Conservation (phyloP, 2,797 vertebrate genomes). For the Sparidentex hasta region DNA sequence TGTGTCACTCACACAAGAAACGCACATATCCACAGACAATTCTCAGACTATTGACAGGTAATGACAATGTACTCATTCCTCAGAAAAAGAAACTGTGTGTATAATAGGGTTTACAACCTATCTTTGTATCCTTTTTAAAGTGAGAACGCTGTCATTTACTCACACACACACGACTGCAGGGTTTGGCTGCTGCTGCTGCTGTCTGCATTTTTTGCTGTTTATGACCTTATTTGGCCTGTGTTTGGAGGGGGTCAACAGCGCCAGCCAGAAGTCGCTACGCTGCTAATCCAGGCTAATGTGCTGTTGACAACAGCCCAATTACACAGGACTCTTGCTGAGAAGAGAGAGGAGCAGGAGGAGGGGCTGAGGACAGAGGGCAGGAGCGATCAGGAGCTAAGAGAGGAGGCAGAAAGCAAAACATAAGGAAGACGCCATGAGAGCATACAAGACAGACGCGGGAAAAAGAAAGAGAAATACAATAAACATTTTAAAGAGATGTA, state of each 20-base stretch:
- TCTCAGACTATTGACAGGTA: constrained; percentile 18
- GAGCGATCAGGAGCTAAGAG: constrained; percentile 11
- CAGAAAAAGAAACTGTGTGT: constrained; percentile 9
- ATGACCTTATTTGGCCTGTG: constrained; percentile 68
- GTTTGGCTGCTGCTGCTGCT: constrained; percentile 32
- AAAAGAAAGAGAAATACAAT: constrained; percentile 32
- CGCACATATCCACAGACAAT: background rate
- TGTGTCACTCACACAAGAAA: constrained; percentile 25
- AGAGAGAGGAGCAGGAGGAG: constrained; percentile 40
- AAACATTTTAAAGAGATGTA: constrained; percentile 26
- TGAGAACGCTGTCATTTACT: constrained; percentile 23
- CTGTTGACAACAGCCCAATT: constrained; percentile 87
- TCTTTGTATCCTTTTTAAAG: constrained; percentile 6
- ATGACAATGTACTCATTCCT: constrained; percentile 22
- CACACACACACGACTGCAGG: constrained; percentile 14
- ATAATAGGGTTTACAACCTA: background rate
- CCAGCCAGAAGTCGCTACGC: constrained; percentile 74
- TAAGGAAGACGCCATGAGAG: constrained; percentile 12
- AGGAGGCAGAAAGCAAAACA: constrained; percentile 24
- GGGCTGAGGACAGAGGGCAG: constrained; percentile 29
- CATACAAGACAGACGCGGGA: constrained; percentile 10
- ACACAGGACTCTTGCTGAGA: constrained; percentile 77
- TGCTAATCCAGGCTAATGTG: constrained; percentile 85
- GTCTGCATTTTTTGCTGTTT: constrained; percentile 29
- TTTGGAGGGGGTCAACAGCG: constrained; percentile 61